These are phyloP conservation scores for Halcyon chelicuti DNA, from an alignment of 2,797 vertebrate genomes.

Conservation along the genomic window DNA sequence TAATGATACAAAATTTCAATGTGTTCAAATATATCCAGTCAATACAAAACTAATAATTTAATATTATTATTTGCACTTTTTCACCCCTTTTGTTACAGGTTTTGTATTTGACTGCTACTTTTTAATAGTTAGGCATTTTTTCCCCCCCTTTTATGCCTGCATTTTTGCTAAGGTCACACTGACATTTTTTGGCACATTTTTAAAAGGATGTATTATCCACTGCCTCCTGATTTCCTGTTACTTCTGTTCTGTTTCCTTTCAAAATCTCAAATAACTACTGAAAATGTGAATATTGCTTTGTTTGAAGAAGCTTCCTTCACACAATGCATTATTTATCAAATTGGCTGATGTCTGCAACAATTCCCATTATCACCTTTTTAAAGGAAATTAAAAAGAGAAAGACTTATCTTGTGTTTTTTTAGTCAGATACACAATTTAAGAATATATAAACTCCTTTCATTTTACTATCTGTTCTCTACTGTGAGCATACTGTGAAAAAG, in stretches of 20 bases:
- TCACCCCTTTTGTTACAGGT: background rate
- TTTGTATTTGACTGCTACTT: background rate
- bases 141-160: background rate
- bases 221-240: constrained; percentile 1
- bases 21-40: background rate
- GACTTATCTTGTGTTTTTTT: background rate
- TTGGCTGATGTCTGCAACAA: background rate
- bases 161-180: background rate
- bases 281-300: constrained; percentile 9
- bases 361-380: background rate
- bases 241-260: background rate
- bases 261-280: constrained; percentile 2
- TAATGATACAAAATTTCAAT: background rate
- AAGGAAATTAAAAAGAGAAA: background rate
- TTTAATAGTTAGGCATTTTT: background rate
- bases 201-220: background rate
- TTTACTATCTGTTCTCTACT: background rate
- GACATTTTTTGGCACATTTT: background rate
- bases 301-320: constrained; percentile 6
- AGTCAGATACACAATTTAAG: background rate
- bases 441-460: background rate
- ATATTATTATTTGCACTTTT: background rate
- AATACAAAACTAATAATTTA: background rate
- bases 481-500: background rate
- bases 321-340: constrained; percentile 2